Conservation (phyloP, 2,113 vertebrate species). For the Chionomys nivalis region DNA sequence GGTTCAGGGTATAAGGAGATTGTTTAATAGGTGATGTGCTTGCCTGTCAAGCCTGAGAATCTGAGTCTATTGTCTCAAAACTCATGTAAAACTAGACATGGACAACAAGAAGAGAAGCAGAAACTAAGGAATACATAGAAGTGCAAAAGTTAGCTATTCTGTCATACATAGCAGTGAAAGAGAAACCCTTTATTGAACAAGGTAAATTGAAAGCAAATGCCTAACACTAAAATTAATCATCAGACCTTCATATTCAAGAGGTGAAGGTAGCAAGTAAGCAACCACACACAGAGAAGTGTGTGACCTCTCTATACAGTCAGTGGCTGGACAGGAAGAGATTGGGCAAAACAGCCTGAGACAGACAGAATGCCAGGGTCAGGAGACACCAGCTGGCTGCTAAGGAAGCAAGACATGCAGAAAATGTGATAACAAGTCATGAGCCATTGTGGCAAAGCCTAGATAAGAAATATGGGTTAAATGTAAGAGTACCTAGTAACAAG, state of each 20-base stretch:
- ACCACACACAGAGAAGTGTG: neutral
- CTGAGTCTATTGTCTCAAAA: neutral
- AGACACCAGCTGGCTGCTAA: too few relatives aligned
- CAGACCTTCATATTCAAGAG: neutral
- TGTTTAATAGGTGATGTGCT: neutral
- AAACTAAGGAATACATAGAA: neutral
- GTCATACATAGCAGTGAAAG: neutral
- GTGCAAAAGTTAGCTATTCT: neutral
- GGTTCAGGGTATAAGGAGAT: too few relatives aligned
- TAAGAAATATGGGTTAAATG: too few relatives aligned
- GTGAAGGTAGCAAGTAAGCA: neutral
- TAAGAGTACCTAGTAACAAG: too few relatives aligned
- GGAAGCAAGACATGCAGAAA: too few relatives aligned
- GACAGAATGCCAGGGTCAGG: too few relatives aligned
- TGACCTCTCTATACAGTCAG: too few relatives aligned
- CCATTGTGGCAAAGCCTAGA: too few relatives aligned
- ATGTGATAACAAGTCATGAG: too few relatives aligned
- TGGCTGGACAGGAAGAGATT: too few relatives aligned
- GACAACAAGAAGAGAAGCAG: neutral
- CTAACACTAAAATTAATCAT: neutral
- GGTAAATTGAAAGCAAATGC: neutral
- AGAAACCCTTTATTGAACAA: neutral
- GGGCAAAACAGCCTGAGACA: too few relatives aligned
- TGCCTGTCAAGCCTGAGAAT: too few relatives aligned
- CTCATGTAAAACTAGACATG: neutral